Conservation (phyloP, 2,888 invertebrate species). For the Cataglyphis rosenhaueri region DNA sequence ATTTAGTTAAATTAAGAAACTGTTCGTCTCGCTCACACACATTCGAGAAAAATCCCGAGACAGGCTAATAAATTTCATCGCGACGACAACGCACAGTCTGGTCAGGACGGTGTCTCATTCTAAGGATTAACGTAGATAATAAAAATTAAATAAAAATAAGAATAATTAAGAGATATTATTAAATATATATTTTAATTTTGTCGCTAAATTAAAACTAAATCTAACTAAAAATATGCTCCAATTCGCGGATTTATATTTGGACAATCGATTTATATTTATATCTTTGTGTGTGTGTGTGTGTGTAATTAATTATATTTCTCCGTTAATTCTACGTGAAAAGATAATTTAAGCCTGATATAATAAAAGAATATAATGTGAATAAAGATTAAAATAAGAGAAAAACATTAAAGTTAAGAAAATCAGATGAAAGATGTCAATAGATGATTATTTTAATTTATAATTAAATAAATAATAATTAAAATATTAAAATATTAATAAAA, state of each 20-base stretch:
- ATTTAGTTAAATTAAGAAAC: constrained; percentile 55
- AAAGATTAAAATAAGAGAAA: not conserved
- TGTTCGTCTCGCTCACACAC: not conserved
- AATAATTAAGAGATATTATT: not conserved
- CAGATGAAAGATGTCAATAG: not conserved
- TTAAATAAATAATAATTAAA: not conserved
- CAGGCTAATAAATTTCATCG: constrained; percentile 27
- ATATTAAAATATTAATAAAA: not conserved
- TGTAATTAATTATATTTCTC: not conserved
- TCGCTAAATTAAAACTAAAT: not conserved
- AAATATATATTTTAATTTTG: not conserved
- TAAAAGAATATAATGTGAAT: not conserved
- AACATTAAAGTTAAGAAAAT: not conserved
- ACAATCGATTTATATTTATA: constrained; percentile 4
- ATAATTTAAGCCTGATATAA: not conserved
- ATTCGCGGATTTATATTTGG: not conserved
- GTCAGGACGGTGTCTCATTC: not conserved
- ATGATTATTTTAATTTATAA: not conserved
- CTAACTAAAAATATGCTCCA: not conserved
- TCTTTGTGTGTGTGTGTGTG: not conserved
- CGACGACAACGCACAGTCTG: not conserved
- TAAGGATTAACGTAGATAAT: not conserved
- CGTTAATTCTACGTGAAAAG: not conserved
- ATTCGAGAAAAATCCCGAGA: constrained; percentile 22
- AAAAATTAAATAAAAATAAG: not conserved